Evolutionary conservation across 2,888 invertebrate species (phyloP).

Genomic region (Sinodicranocentrus sp.): DNA sequence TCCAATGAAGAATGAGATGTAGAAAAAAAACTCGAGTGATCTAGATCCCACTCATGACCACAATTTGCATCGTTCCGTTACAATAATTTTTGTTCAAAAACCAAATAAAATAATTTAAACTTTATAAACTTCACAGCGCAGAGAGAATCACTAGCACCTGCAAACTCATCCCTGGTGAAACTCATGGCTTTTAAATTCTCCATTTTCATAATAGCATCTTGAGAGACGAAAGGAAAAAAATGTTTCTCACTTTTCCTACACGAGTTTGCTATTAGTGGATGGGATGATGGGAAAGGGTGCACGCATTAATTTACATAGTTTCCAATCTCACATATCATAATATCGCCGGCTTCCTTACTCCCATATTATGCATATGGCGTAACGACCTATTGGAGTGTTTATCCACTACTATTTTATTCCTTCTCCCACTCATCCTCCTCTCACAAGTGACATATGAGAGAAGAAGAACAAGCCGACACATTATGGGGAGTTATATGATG

Average conservation of each 20-base stretch:
- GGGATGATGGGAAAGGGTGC: no score
- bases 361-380: conserved; percentile 4
- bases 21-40: no score
- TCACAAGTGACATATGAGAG: not conserved
- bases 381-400: conserved; percentile 19
- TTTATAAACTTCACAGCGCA: no score
- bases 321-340: conserved; percentile 1
- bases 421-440: not conserved
- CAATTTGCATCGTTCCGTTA: not conserved
- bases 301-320: conserved; percentile 24
- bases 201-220: no score
- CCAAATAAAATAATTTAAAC: no score
- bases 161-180: no score
- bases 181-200: no score
- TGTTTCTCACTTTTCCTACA: not conserved
- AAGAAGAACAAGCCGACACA: not conserved
- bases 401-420: conserved; percentile 10
- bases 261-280: conserved; percentile 28
- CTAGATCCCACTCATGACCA: not conserved
- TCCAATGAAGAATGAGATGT: no score
- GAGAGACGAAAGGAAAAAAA: conserved; percentile 24
- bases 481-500: no score
- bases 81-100: not conserved
- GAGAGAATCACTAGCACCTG: no score
- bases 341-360: no score